Percentiles rank a stretch among this genome's conserved stretches.
These are phyloP conservation scores for Periophthalmus magnuspinnatus DNA, from an alignment of 2,797 vertebrate species.

Conservation along the genomic window DNA sequence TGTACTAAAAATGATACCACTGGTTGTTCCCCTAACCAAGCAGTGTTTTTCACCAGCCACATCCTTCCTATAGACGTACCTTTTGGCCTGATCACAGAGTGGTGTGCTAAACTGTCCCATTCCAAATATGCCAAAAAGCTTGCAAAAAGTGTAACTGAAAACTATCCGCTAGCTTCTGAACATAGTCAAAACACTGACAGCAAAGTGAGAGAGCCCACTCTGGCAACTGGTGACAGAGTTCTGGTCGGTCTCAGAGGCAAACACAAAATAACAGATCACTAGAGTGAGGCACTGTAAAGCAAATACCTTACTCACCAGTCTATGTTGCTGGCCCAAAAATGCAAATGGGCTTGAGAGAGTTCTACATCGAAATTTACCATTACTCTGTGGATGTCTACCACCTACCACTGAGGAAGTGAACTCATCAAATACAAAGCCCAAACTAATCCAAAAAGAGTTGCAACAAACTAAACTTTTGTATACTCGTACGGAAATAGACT, in stretches of 20 bases:
- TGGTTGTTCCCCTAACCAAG: background rate
- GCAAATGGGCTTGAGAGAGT: background rate
- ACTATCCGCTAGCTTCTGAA: background rate
- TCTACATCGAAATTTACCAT: background rate
- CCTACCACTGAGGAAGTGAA: background rate
- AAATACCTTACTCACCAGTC: background rate
- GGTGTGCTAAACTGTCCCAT: background rate
- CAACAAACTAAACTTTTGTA: background rate
- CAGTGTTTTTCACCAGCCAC: background rate
- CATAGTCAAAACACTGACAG: background rate
- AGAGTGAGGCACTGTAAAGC: background rate
- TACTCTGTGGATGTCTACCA: background rate
- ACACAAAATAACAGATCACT: constrained; percentile 16
- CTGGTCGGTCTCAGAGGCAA: constrained; percentile 3
- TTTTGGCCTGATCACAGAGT: background rate
- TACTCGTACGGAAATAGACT: background rate
- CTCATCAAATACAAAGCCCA: background rate
- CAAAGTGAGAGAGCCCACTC: constrained; percentile 5
- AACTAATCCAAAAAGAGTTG: background rate
- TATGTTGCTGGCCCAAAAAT: background rate
- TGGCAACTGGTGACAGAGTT: constrained; percentile 5
- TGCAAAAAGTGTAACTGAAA: background rate
- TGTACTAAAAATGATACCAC: background rate
- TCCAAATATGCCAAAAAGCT: constrained; percentile 2
- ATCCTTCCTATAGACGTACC: background rate